Evolutionary conservation across 2,888 invertebrate genomes (phyloP), one percentile per base, ranked within the genome.

Genomic region (Callimorpha dominula): DNA sequence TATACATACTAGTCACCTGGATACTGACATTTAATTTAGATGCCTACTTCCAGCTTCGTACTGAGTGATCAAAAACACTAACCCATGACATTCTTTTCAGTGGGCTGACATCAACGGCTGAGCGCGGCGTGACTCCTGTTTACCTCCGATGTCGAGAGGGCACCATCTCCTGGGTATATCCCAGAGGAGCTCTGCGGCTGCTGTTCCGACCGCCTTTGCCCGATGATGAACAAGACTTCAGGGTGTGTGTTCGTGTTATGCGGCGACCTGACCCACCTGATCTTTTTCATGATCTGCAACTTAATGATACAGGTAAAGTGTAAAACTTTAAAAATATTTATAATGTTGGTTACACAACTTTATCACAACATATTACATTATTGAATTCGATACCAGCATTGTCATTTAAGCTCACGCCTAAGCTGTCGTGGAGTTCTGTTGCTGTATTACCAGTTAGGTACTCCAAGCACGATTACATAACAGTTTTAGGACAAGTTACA

Each of bases 81-180:
- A 71, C 1, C n/a, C 43, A 5, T 17, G 14, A 31, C 20, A 50
- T 78, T 80, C 49, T 77, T 96, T 96, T 57, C 94, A 97, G 97
- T 87, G 97, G 97, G 8, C 88, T 97, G 79, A 90, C 95, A 17
- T 86, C 91, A 46, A 87, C 86, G 77, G 88, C 93, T 11, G 96
- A 96, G 74, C 96, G 97, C 71, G 97, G 97, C 5, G 97, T 98
- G 68, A 97, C 97, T 57, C 97, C 98, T 0, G 97, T 98, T 57
- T 97, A 98, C 92, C 96, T 98, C 68, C 96, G 97, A 49, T 98
- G 98, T 87, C 96, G 97, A 40, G 97, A 97, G 76, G 98, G 98
- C 46, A 93, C 95, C 40, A 96, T 98, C 15, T 96, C 96, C n/a
- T 98, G 98, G 98, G 91, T 96, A 83, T 98, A 98, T 89, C 98